Base-by-base conservation (phyloP, 2,113 vertebrate genomes). In the Pelecanoides urinatrix region DNA sequence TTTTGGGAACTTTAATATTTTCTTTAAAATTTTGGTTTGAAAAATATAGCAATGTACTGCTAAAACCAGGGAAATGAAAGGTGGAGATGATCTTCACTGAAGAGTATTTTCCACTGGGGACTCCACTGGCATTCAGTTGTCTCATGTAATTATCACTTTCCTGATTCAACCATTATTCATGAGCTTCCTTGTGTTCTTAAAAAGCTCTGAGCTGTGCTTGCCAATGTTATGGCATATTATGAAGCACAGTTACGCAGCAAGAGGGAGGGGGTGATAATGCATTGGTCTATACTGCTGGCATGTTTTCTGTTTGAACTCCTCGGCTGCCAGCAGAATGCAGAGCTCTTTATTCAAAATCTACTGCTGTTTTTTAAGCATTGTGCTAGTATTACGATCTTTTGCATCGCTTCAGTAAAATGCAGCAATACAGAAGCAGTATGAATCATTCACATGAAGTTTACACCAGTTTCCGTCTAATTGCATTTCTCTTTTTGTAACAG, bases 91-190 rank as follows among this genome's bases (percentile, higher is more conserved):
- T 97, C 58, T 95, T 94, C 86, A 90, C 79, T 82, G 95, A 97
- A 96, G 96, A 98, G 89, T 95, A 94, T 97, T 98, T 98, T 97
- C 97, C 91, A 94, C 96, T 97, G 95, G 98, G 98, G 96, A 98
- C 97, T 98, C 97, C 96, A 98, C 82, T 80, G 90, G 97, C 96
- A 98, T 98, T 98, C 97, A 97, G 96, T 98, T 98, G 98, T 98
- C 98, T 98, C 98, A 97, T 98, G 98, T 98, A 98, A 98, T 98
- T 98, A 98, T 97, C 98, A 96, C 96, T 98, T 98, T 97, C 97
- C 97, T 98, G 97, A 98, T 97, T 98, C 98, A 98, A 97, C 97
- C 97, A 98, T 98, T 98, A 98, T 98, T 98, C 98, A 98, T 98
- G 98, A 98, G 98, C 95, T 97, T 86, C 95, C 95, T 97, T 97